Evolutionary conservation across 2,113 vertebrate species (phyloP).

Genomic region (Proteles cristata): DNA sequence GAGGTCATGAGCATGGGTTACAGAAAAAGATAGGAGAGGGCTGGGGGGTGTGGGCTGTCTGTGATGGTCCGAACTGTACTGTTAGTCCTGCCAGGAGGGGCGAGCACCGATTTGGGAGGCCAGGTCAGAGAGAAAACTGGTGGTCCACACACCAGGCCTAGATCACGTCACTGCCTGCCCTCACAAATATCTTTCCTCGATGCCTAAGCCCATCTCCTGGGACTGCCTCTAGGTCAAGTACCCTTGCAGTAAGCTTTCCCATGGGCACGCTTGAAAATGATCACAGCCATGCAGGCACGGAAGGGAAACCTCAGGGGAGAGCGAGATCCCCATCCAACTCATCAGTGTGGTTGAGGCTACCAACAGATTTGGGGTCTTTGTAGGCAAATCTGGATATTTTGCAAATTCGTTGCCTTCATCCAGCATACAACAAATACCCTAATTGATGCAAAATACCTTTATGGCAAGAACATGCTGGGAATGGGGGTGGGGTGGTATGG

Average conservation of each 20-base stretch:
- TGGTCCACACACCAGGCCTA: background rate
- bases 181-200: background rate
- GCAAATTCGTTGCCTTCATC: constrained; percentile 25
- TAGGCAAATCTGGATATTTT: constrained; percentile 33
- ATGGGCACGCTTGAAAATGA: background rate
- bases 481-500: constrained; percentile 8
- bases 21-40: background rate
- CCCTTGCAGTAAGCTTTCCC: background rate
- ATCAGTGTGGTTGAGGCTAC: background rate
- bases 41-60: too few relatives aligned
- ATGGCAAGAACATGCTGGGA: background rate
- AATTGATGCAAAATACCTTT: constrained; percentile 57
- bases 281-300: background rate
- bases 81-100: background rate
- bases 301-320: background rate
- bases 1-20: background rate
- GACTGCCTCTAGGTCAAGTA: background rate
- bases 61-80: background rate
- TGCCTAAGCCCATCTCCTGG: background rate
- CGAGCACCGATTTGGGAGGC: background rate
- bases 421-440: constrained; percentile 66
- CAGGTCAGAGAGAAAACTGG: background rate
- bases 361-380: background rate
- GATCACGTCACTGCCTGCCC: background rate
- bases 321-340: background rate